Base-by-base conservation (phyloP, 2,113 vertebrate species). In the Clarias magur region DNA sequence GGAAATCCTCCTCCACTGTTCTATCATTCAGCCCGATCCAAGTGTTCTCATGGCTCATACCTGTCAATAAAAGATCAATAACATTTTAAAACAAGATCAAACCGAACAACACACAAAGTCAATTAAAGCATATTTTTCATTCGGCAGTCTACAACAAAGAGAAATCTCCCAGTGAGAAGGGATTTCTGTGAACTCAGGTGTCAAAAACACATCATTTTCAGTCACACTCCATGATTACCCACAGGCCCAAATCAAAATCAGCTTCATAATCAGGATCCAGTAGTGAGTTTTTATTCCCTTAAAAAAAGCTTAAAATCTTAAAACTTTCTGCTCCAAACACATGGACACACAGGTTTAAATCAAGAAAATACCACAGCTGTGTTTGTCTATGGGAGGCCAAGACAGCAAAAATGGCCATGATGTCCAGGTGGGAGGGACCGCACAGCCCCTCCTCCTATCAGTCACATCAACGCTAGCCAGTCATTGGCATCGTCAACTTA, bases 1-100 rank as follows among this genome's bases (percentile, higher is more conserved):
- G 98, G 93, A 99, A 99, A 84, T 99, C 98, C 38, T 97, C 96
- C 91, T 99, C 98, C 92, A 99, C 98, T 0, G 97, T 99, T n/a
- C 97, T 93, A 92, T 99, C 98, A 0, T 99, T 99, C 63, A 99
- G 93, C 30, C 98, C 98, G 0, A 99, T 97, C 98, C 98, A 99
- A 1, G 97, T 97, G 93, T 99, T 99, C 89, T 99, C 98, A 0
- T 96, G 98, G 70, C 97, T 97, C 5, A 99, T 95, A 27, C 96
- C 98, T 99, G 90, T 1, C 0, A 30, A 25, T 25, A 60, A 38
- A 59, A 38, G 17, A 82, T 25, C 34, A 59, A 48, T 48, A 67
- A 8, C 80, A 76, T 9, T 60, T 30, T 76, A 57, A 56, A 65
- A 84, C 67, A 80, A 57, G 25, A 34, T 42, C 12, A 25, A 76